A percentile compares a stretch with the other conserved stretches of the same genome.
These are phyloP conservation scores for Halcyon malimbica DNA, from an alignment of 2,113 vertebrate genomes.

Conservation along the genomic window DNA sequence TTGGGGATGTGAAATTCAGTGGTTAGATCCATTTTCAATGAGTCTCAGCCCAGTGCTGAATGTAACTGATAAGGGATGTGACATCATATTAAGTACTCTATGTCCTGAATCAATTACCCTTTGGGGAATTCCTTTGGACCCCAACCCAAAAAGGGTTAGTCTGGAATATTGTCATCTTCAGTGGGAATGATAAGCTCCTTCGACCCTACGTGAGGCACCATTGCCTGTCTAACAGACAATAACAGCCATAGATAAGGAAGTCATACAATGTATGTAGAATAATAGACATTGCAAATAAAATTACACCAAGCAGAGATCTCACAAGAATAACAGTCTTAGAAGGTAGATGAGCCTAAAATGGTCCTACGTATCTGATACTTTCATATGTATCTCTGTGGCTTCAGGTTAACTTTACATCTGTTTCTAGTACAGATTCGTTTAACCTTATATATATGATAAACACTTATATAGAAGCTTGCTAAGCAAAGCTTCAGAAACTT, in stretches of 20 bases:
- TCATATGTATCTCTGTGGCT: not conserved
- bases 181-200: not conserved
- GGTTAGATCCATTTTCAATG: not conserved
- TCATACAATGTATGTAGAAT: not conserved
- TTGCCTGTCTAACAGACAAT: not conserved
- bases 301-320: not conserved
- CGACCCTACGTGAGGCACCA: not conserved
- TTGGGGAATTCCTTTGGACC: not conserved
- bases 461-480: not conserved
- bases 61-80: not conserved
- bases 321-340: not conserved
- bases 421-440: not conserved
- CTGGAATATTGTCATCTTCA: not conserved
- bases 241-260: not conserved
- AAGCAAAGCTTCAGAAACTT: not conserved
- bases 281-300: not conserved
- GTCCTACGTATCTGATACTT: not conserved
- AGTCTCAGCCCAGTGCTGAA: not conserved
- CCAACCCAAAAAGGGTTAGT: not conserved
- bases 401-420: not conserved
- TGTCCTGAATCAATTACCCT: not conserved
- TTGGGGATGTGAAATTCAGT: not conserved
- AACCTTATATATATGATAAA: not conserved
- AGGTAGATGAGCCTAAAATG: not conserved
- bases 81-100: not conserved